Conservation (phyloP, 2,797 vertebrate species). For the Aulostomus chinensis region DNA sequence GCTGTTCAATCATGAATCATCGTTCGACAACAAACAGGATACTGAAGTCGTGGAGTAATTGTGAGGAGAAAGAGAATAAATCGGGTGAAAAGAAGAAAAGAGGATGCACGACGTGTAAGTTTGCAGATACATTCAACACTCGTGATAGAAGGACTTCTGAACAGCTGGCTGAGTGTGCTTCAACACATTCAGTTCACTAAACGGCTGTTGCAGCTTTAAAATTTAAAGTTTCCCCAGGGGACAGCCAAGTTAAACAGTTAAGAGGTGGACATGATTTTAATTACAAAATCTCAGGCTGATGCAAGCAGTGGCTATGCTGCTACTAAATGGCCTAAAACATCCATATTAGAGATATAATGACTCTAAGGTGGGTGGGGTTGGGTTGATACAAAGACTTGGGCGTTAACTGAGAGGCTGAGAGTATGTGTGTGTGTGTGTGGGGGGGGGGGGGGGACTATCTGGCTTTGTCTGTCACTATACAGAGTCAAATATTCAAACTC, state of each 20-base stretch:
- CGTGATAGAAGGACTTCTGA: conserved; percentile 7
- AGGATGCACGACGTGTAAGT: too few species aligned
- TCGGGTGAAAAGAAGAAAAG: too few species aligned
- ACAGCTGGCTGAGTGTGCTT: conserved; percentile 3
- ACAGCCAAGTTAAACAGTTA: conserved; percentile 16
- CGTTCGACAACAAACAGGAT: background rate
- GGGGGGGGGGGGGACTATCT: too few species aligned
- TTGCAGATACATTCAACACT: conserved; percentile 17
- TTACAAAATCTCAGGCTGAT: conserved; percentile 6
- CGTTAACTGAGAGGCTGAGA: background rate
- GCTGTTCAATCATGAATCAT: too few species aligned
- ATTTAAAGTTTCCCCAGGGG: conserved; percentile 11
- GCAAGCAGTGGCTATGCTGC: background rate
- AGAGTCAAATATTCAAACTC: conserved; percentile 36
- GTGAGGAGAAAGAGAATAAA: too few species aligned
- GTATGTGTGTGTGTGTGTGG: too few species aligned
- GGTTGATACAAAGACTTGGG: background rate
- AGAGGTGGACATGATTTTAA: conserved; percentile 20
- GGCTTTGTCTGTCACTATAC: conserved; percentile 30
- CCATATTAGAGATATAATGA: background rate
- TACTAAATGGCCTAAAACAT: background rate
- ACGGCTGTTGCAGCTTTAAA: conserved; percentile 27
- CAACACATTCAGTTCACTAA: conserved; percentile 11
- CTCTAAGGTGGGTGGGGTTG: background rate
- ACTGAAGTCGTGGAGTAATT: background rate